A percentile compares a stretch with the other conserved stretches of the same genome.
Conservation (phyloP, 2,888 invertebrate species). For the Acrobeloides nanus region DNA sequence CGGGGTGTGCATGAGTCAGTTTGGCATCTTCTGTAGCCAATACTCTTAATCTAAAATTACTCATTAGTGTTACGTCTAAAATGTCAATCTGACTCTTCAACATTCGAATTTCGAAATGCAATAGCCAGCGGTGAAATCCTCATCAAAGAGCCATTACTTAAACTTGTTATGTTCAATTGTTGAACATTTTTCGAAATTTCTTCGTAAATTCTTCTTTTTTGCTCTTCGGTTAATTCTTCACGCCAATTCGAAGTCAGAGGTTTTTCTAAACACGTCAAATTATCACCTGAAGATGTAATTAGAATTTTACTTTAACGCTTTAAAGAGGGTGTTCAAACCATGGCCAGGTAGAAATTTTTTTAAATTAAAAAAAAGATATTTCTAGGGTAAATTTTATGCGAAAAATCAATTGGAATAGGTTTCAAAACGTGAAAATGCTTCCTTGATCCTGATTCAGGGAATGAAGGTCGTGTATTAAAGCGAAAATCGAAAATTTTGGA, state of each 20-base stretch:
- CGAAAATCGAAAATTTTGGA: no score
- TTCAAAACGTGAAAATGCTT: no score
- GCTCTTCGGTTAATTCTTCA: neutral
- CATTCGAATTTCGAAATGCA: neutral
- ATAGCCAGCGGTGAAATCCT: conserved; percentile 2
- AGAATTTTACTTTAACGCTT: neutral
- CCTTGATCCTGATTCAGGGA: no score
- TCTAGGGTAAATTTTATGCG: no score
- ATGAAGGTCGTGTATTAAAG: no score
- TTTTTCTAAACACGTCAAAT: neutral
- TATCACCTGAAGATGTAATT: neutral
- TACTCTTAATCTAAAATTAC: neutral
- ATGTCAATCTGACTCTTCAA: neutral
- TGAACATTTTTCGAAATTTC: neutral
- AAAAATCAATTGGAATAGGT: no score
- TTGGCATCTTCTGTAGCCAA: neutral
- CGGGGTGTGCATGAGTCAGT: conserved; percentile 1
- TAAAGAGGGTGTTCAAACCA: no score
- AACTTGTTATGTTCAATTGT: neutral
- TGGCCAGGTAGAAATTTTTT: no score
- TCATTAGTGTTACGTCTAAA: neutral
- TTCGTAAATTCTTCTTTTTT: neutral
- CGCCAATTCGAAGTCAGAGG: conserved; percentile 4
- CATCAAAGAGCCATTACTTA: conserved; percentile 3
- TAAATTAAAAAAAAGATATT: no score